Percentiles rank a stretch among this genome's conserved stretches.
Evolutionary conservation across 1,140 invertebrate species (phyloP).

Genomic region (Chrysopa pallens): DNA sequence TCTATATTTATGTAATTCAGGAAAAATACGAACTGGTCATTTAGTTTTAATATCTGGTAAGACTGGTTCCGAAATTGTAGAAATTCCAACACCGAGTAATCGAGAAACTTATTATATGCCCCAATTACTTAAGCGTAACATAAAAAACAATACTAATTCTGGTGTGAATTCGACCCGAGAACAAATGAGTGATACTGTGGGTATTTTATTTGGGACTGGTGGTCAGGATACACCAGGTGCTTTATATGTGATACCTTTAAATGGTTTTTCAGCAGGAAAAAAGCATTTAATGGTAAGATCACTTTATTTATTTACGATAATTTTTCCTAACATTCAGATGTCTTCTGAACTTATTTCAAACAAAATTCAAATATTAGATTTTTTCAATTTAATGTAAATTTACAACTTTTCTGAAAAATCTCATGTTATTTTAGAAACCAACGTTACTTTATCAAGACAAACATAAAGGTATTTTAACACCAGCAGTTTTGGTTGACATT

Average conservation of each 20-base stretch:
- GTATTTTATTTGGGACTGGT: constrained; percentile 46
- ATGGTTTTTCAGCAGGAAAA: constrained; percentile 10
- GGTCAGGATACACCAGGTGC: constrained; percentile 53
- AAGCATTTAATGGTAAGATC: constrained; percentile 8
- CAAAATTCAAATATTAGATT: no score
- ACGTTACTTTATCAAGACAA: constrained; percentile 23
- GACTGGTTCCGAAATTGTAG: constrained; percentile 41
- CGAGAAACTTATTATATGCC: constrained; percentile 59
- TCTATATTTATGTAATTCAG: constrained; percentile 4
- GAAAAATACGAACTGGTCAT: constrained; percentile 30
- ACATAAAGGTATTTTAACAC: constrained; percentile 33
- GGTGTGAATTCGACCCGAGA: constrained; percentile 29
- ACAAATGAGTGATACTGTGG: constrained; percentile 17
- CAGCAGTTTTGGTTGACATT: constrained; percentile 57
- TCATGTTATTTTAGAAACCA: constrained; percentile 17
- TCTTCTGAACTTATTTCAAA: no score
- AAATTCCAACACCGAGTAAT: constrained; percentile 40
- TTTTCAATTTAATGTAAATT: no score
- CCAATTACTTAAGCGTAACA: constrained; percentile 35
- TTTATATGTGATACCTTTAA: constrained; percentile 20
- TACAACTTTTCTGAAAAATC: no score
- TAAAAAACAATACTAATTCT: constrained; percentile 22
- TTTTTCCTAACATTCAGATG: no score
- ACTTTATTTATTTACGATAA: not conserved
- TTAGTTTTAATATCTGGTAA: constrained; percentile 53